Evolutionary conservation across 1,140 invertebrate genomes (phyloP).

Genomic region (Bombus huntii): DNA sequence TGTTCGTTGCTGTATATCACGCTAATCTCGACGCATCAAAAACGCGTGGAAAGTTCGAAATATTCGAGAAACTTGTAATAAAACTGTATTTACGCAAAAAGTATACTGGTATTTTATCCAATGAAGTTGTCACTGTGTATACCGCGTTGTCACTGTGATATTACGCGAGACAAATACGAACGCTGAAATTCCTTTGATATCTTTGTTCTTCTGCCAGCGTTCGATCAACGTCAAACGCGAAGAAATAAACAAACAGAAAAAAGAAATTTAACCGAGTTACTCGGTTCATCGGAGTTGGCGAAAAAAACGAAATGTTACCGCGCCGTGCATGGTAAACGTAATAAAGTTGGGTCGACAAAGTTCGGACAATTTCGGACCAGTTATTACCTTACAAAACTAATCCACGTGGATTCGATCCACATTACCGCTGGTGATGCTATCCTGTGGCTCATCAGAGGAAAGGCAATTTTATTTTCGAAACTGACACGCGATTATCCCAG

Average conservation of each 20-base stretch:
- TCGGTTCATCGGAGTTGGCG: neutral
- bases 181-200: neutral
- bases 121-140: too few relatives aligned
- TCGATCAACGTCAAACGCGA: neutral
- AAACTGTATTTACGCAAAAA: neutral
- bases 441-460: neutral
- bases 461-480: conserved; percentile 10
- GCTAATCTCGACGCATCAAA: fast-evolving
- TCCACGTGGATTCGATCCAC: neutral
- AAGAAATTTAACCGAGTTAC: neutral
- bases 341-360: neutral
- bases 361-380: neutral
- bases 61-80: neutral
- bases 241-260: neutral
- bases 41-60: fast-evolving
- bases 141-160: too few relatives aligned
- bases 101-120: neutral
- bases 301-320: neutral
- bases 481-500: neutral
- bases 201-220: neutral
- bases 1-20: neutral
- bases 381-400: neutral
- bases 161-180: neutral
- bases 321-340: neutral
- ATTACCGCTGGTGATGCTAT: neutral